Evolutionary conservation across 1,140 invertebrate genomes (phyloP).

Genomic region (Fopius arisanus): DNA sequence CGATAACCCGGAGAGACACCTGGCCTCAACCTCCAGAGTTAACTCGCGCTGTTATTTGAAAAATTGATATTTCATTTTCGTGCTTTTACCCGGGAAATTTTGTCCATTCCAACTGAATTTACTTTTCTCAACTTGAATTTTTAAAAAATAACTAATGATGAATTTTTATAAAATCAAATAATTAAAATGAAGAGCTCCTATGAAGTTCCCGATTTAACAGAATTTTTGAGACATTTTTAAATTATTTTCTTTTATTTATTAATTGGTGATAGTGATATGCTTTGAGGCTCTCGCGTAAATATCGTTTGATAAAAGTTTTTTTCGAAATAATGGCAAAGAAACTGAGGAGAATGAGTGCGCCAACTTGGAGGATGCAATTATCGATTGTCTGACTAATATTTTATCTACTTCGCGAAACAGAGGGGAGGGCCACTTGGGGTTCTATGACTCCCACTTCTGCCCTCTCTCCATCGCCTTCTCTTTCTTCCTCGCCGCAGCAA

Average conservation of each 20-base stretch:
- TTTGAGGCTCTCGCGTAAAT: not conserved
- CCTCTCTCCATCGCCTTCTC: not conserved
- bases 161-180: no score
- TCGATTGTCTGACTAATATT: constrained; percentile 28
- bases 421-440: not conserved
- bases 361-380: constrained; percentile 15
- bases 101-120: no score
- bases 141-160: no score
- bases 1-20: not conserved
- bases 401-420: constrained; percentile 19
- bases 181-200: no score
- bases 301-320: not conserved
- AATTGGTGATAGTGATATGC: not conserved
- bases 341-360: not conserved
- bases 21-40: not conserved
- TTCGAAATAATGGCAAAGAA: not conserved
- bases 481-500: not conserved
- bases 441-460: not conserved
- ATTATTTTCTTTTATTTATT: not conserved
- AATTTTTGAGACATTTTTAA: not conserved
- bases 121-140: no score
- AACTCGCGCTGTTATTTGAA: constrained; percentile 1
- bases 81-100: not conserved
- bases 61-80: not conserved
- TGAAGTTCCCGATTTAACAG: not conserved